Evolutionary conservation across 1,140 invertebrate species (phyloP).

Genomic region (Sinonovacula constricta): DNA sequence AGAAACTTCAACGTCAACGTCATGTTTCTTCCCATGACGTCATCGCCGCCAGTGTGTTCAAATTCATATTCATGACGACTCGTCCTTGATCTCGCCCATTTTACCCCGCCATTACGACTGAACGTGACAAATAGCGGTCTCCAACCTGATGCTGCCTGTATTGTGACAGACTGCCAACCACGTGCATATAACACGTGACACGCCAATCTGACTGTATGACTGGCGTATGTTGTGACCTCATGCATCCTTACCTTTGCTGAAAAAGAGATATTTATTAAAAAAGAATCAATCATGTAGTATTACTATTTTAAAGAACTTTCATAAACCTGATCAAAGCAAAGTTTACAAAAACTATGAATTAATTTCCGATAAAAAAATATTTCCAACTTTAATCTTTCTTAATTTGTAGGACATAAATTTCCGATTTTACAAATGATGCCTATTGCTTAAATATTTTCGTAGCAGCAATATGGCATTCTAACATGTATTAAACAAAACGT

Average conservation of each 20-base stretch:
- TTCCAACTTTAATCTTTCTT: no score
- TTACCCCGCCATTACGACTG: neutral
- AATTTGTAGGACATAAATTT: no score
- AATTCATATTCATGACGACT: neutral
- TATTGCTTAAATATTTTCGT: no score
- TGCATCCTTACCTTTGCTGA: neutral
- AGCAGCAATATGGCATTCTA: no score
- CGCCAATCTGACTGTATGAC: neutral
- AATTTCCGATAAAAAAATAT: no score
- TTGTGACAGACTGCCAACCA: neutral
- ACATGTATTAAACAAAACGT: no score
- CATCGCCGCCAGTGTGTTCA: neutral
- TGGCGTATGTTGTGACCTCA: neutral
- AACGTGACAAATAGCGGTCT: neutral
- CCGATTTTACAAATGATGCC: no score
- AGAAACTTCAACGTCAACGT: neutral
- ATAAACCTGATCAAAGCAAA: no score
- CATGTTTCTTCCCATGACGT: neutral
- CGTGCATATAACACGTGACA: neutral
- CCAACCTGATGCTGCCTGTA: neutral
- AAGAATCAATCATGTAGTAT: no score
- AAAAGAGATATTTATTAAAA: no score
- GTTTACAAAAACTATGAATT: no score
- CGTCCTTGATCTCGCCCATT: neutral
- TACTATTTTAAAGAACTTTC: no score